Base-by-base conservation (phyloP, 2,797 vertebrate species). In the Anniella stebbinsi region DNA sequence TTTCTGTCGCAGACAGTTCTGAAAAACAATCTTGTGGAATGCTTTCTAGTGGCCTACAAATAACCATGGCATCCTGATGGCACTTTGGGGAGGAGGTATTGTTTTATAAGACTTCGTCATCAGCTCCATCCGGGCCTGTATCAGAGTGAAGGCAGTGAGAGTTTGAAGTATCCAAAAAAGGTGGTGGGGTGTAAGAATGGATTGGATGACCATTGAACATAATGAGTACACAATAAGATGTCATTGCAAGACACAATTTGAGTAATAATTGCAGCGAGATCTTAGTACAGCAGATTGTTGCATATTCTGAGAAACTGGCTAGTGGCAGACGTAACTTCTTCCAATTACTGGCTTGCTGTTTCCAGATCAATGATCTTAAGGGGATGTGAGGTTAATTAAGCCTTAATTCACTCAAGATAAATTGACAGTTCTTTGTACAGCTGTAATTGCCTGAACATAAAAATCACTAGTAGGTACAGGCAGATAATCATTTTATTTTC, bases 371-470 rank as follows among this genome's bases (percentile, higher is more conserved):
- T 95, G 91, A 92, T 92, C 95, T 95, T 94, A 80, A 95, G 95
- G 94, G 91, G 94, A 93, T 87, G 66, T 67, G 93, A 93, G 89
- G 93, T 95, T 96, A 96, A 96, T 95, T 95, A 96, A 95, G 89
- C 76, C 87, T 96, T 95, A 96, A 96, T 95, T 95, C 94, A 95
- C 89, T 96, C 89, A 93, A 94, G 94, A 95, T 90, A 95, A 95
- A 95, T 95, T 93, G 94, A 93, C 93, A 80, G 92, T 95, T 95
- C 93, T 88, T 95, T 87, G 94, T 91, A 94, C 54, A 92, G 89
- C 70, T 93, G 48, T 85, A 93, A 93, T 92, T 94, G 88, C 87
- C 90, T 94, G 91, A 95, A 93, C 66, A 93, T 85, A 94, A 94
- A 94, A 21, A 54, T 94, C 94, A 87, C 80, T 70, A 91, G 73